These are phyloP conservation scores for Setophaga coronata DNA, from an alignment of 2,113 vertebrate genomes.

Conservation along the genomic window DNA sequence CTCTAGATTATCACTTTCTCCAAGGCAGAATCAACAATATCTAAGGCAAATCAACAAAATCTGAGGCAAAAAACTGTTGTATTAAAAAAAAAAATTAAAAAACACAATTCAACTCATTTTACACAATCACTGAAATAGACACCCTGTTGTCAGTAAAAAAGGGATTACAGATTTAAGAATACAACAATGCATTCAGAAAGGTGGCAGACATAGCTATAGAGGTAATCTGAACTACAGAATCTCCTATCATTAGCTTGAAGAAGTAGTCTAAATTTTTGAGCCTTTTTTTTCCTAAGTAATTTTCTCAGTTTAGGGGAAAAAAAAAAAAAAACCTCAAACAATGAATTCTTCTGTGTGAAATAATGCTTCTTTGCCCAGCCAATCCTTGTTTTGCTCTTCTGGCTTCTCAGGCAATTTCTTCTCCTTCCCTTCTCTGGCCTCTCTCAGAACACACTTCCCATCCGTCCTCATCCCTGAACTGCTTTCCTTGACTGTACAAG, in stretches of 20 bases:
- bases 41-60: background rate
- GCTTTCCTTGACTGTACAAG: background rate
- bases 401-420: background rate
- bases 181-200: background rate
- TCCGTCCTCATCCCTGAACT: background rate
- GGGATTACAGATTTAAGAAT: background rate
- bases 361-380: background rate
- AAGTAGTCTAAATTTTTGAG: background rate
- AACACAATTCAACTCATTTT: background rate
- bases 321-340: background rate
- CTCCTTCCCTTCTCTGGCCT: background rate
- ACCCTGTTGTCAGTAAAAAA: background rate
- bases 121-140: background rate
- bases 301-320: background rate
- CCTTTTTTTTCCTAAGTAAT: background rate
- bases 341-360: background rate
- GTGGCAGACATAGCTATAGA: background rate
- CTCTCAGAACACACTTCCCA: background rate
- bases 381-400: background rate
- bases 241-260: background rate
- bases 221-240: background rate
- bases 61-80: background rate
- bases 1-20: background rate
- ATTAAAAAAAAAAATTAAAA: background rate
- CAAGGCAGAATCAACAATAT: background rate